phyloP scores from a whole-genome alignment of 1,140 invertebrate species.

The Vollenhovia emeryi region DNA sequence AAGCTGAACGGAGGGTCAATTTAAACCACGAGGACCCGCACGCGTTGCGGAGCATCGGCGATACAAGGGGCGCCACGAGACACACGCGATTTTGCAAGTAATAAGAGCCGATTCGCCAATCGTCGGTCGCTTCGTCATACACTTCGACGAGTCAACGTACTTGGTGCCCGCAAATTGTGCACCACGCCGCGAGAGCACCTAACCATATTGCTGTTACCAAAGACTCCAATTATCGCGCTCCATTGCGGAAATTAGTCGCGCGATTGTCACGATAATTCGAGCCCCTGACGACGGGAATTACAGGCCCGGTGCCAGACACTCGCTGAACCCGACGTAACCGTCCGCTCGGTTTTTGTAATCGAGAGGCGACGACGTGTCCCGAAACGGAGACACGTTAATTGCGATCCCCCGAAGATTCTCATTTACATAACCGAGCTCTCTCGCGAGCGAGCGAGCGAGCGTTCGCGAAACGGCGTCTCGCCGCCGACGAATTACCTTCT shows the following conservation, averaged over 20 bases:
- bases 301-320: neutral
- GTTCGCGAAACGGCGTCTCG: neutral
- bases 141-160: neutral
- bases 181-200: neutral
- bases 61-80: neutral
- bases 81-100: neutral
- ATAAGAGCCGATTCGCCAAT: neutral
- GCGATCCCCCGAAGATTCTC: neutral
- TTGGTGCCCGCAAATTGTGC: neutral
- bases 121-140: neutral
- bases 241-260: no score
- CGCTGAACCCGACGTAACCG: neutral
- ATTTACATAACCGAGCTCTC: neutral
- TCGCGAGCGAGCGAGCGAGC: no score
- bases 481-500: conserved; percentile 60
- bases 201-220: neutral
- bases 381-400: no score
- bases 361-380: no score
- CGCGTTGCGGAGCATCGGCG: no score
- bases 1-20: neutral
- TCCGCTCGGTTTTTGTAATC: no score
- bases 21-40: neutral
- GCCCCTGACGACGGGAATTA: neutral
- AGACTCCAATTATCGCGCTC: no score
- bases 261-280: neutral